A percentile compares a stretch with the other conserved stretches of the same genome.
Conservation (phyloP, 2,888 invertebrate genomes). For the Harmothoe impar region DNA sequence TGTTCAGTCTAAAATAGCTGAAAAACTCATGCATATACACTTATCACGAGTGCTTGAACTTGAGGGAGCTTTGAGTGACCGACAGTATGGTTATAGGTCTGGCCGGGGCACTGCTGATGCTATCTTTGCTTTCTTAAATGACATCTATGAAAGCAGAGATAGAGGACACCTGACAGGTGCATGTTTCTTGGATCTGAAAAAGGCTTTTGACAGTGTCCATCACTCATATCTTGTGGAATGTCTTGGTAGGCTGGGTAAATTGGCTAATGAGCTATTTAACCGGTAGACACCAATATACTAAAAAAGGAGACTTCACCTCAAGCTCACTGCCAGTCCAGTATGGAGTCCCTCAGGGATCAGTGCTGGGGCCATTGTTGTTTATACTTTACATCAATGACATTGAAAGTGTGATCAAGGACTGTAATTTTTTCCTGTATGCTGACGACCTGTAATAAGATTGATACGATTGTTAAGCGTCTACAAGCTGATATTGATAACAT, state of each 20-base stretch:
- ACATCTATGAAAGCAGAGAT: not conserved
- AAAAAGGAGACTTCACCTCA: not conserved
- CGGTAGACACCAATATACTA: not conserved
- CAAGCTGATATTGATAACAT: not conserved
- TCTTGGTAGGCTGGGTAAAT: not conserved
- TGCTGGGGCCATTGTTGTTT: too few species aligned
- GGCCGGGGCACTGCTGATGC: not conserved
- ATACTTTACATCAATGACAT: too few species aligned
- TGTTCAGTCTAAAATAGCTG: too few species aligned
- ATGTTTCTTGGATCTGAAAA: not conserved
- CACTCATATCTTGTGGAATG: not conserved
- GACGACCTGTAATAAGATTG: too few species aligned
- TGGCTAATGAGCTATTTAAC: not conserved
- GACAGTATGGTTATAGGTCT: not conserved
- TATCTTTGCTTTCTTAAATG: not conserved
- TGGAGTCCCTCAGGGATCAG: too few species aligned
- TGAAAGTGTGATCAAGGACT: too few species aligned
- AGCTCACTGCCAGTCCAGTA: not conserved
- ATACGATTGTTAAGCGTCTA: too few species aligned
- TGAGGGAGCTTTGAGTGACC: not conserved
- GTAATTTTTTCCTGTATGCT: too few species aligned
- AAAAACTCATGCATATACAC: not conserved
- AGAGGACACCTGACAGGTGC: not conserved
- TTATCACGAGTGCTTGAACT: not conserved
- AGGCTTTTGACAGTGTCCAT: not conserved